Percentiles rank a stretch among this genome's conserved stretches.
Conservation (phyloP, 2,797 vertebrate species). For the Nannoperca australis region DNA sequence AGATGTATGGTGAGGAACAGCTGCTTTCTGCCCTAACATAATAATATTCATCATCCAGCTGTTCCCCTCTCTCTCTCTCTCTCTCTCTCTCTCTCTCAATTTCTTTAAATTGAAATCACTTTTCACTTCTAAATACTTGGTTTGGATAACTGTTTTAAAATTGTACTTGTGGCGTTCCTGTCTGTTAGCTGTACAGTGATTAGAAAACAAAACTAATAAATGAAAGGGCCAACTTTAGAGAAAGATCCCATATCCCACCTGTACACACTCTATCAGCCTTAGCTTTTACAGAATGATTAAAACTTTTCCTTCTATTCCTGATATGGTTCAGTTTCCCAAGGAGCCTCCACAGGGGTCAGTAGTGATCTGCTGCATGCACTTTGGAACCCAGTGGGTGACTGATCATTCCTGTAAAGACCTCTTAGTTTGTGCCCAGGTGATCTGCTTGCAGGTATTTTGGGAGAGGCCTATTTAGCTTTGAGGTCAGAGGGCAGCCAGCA, state of each 20-base stretch:
- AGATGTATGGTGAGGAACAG: slow-evolving; percentile 94
- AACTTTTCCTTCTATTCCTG: background rate
- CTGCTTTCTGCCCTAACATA: background rate
- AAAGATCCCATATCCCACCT: too few species aligned
- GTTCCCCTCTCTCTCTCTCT: background rate
- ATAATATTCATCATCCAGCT: background rate
- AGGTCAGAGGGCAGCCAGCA: slow-evolving; percentile 42
- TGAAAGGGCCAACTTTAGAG: too few species aligned
- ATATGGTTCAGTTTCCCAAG: background rate
- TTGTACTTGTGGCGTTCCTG: too few species aligned
- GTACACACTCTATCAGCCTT: too few species aligned
- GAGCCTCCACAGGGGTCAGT: background rate
- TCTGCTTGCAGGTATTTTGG: slow-evolving; percentile 48
- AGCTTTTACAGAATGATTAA: background rate
- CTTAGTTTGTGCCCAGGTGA: slow-evolving; percentile 31
- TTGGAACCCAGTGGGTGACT: background rate
- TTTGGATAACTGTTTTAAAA: background rate
- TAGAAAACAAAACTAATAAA: background rate
- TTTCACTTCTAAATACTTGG: background rate
- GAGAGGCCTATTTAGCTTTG: slow-evolving; percentile 21
- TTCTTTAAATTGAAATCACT: background rate
- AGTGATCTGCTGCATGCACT: slow-evolving; percentile 6
- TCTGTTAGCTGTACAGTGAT: background rate
- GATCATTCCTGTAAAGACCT: slow-evolving; percentile 3
- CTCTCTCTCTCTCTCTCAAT: too few species aligned